A percentile compares a stretch with the other conserved stretches of the same genome.
These are phyloP conservation scores for Lates calcarifer DNA, from an alignment of 2,113 vertebrate genomes.

Conservation along the genomic window DNA sequence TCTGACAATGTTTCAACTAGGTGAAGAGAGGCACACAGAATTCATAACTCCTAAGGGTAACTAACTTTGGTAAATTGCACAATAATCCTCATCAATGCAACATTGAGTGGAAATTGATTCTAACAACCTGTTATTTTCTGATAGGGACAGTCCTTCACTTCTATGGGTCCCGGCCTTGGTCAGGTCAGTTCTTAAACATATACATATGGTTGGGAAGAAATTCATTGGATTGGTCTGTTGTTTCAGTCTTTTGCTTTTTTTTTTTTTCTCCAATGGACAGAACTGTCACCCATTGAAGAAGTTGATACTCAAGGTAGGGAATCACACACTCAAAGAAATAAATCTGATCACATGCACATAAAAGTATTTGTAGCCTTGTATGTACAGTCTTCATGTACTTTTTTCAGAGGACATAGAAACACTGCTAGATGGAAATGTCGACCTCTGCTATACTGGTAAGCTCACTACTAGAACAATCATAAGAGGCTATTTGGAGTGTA, in stretches of 20 bases:
- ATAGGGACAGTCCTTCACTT: slow-evolving; percentile 5
- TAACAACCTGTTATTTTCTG: slow-evolving; percentile 2
- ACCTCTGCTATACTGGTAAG: slow-evolving; percentile 61
- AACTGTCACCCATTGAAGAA: slow-evolving; percentile 78
- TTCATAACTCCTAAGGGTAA: slow-evolving; percentile 34
- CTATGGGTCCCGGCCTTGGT: not conserved
- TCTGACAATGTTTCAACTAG: slow-evolving; percentile 31
- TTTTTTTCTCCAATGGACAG: slow-evolving; percentile 48
- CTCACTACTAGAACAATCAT: not conserved
- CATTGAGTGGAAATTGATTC: not conserved
- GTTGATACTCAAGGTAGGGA: slow-evolving; percentile 59
- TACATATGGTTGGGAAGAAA: not conserved
- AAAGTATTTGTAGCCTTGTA: not conserved
- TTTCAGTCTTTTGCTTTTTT: not conserved
- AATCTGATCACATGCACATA: not conserved
- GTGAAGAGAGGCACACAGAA: slow-evolving; percentile 4
- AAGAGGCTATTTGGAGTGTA: not conserved
- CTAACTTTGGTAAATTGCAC: not conserved
- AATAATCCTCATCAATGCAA: not conserved
- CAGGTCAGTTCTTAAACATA: slow-evolving; percentile 54
- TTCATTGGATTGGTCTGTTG: not conserved
- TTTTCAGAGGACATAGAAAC: slow-evolving; percentile 61
- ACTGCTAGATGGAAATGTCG: slow-evolving; percentile 51
- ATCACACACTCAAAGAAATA: not conserved
- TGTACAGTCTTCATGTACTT: slow-evolving; percentile 4